Percentiles rank a stretch among this genome's conserved stretches.
phyloP scores from a whole-genome alignment of 2,888 invertebrate species.

The Mantis religiosa region DNA sequence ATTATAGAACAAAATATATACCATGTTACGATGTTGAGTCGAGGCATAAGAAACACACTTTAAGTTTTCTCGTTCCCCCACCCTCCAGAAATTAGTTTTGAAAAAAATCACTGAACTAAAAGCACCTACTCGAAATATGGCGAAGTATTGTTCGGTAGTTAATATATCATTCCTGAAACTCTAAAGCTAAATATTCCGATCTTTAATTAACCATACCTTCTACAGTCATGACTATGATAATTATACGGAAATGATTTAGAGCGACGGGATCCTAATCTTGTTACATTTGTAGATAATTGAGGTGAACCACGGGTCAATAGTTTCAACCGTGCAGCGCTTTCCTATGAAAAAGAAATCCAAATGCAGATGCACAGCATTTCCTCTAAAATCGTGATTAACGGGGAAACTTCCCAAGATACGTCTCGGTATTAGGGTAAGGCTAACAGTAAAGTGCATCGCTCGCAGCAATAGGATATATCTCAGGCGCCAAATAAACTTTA shows the following conservation, averaged over 20 bases:
- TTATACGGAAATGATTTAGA: not conserved
- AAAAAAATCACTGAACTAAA: too few species aligned
- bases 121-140: too few species aligned
- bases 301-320: not conserved
- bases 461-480: too few species aligned
- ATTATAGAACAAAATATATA: too few species aligned
- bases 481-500: too few species aligned
- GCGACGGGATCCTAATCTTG: not conserved
- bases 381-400: not conserved
- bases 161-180: not conserved
- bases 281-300: not conserved
- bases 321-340: not conserved
- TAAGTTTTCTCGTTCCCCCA: too few species aligned
- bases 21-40: too few species aligned
- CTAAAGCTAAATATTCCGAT: not conserved
- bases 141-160: too few species aligned
- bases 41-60: too few species aligned
- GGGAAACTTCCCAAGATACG: not conserved
- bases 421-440: not conserved
- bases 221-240: not conserved
- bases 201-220: not conserved
- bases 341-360: not conserved
- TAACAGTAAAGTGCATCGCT: not conserved
- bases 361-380: not conserved
- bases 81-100: too few species aligned